Base-by-base conservation (phyloP, 2,888 invertebrate species). In the Scaeva pyrastri region DNA sequence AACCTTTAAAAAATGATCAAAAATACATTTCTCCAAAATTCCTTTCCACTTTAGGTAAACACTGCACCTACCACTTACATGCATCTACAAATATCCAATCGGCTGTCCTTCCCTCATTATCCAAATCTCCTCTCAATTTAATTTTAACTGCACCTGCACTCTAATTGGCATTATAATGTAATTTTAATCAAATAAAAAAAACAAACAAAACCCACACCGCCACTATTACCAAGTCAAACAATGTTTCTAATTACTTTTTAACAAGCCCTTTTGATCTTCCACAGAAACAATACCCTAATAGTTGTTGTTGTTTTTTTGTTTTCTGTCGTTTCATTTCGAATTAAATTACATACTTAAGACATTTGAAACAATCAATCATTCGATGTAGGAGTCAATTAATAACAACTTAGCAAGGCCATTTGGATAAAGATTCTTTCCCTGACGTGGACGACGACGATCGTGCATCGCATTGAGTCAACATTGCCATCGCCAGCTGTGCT, bases 301-400 rank as follows among this genome's bases (percentile, higher is more conserved):
- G 64, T 52, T 68, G 72, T 73, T 31, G 62, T 56, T 36, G 3
- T 62, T 43, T 26, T 10, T 21, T 50, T n/a, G 2, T 31, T 31
- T 31, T 31, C 5, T 7, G 31, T 31, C 8, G 2, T 31, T 31
- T 31, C 31, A 31, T 7, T 31, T 50, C 14, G 26, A 73, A 71
- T 23, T 68, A 62, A 62, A 71, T 71, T 58, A 58, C 79, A 56
- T 56, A 58, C 52, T 52, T 75, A 56, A 12, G 10, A 58, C 21
- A 52, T 71, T 48, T 73, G 31, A 31, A 60, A 64, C 71, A 70
- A 81, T 77, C 52, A 77, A 82, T 86, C 82, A 86, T 74, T 50
- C 74, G 70, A 41, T 60, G 86, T 78, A 86, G 86, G 86, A 78
- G 86, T 86, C 82, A 64, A 81, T 85, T 85, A 80, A 80, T 76